phyloP scores from a whole-genome alignment of 2,888 invertebrate species.

The Micoletzkya japonica region DNA sequence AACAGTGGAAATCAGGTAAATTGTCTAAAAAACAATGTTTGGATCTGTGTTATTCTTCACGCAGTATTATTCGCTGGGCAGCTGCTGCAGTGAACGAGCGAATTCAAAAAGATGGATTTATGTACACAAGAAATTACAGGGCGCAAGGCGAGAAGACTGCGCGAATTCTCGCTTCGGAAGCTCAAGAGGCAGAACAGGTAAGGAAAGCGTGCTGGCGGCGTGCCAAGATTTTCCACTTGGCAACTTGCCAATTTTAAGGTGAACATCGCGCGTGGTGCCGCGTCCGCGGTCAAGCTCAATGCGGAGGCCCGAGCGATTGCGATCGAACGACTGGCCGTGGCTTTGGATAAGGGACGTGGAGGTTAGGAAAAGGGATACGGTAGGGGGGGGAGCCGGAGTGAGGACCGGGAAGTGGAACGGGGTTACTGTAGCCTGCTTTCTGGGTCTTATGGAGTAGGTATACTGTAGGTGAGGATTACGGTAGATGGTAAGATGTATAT shows the following conservation, averaged over 20 bases:
- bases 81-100: conserved; percentile 67
- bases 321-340: conserved; percentile 77
- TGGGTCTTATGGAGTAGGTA: neutral
- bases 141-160: conserved; percentile 93
- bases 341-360: conserved; percentile 59
- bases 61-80: too few relatives aligned
- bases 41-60: too few relatives aligned
- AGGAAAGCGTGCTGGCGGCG: conserved; percentile 62
- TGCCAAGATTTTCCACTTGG: neutral
- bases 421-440: neutral
- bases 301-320: conserved; percentile 87
- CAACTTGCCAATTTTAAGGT: conserved; percentile 31
- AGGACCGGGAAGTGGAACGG: too few relatives aligned
- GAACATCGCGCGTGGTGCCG: conserved; percentile 71
- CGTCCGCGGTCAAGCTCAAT: conserved; percentile 83
- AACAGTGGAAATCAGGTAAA: neutral
- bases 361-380: conserved; percentile 61
- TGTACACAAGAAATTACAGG: too few relatives aligned
- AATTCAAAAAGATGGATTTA: conserved; percentile 8
- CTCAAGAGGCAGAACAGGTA: conserved; percentile 75
- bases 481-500: neutral
- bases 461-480: neutral
- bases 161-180: conserved; percentile 91
- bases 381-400: neutral
- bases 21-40: neutral